Conservation (phyloP, 2,797 vertebrate species). For the Myiotriccus ornatus region DNA sequence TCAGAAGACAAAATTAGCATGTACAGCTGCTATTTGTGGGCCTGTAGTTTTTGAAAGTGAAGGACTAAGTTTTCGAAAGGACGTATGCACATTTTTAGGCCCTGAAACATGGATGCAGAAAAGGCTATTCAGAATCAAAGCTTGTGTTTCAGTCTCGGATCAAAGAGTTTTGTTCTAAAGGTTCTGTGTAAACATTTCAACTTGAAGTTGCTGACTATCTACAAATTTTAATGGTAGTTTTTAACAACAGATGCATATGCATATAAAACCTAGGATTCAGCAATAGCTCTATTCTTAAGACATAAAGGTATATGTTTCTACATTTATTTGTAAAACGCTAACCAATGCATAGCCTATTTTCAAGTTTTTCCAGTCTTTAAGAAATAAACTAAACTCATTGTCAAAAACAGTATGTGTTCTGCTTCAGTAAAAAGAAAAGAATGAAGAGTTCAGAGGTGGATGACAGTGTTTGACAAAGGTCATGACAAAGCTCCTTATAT, state of each 20-base stretch:
- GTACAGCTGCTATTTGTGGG: constrained; percentile 63
- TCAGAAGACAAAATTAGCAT: constrained; percentile 60
- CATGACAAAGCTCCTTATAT: not conserved
- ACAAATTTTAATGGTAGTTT: not conserved
- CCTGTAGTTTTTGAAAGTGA: constrained; percentile 38
- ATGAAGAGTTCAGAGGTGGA: not conserved
- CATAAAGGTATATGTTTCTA: not conserved
- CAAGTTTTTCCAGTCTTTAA: not conserved
- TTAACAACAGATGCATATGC: not conserved
- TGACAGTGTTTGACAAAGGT: not conserved
- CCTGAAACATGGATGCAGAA: not conserved
- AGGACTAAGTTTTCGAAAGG: constrained; percentile 50
- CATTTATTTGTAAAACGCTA: not conserved
- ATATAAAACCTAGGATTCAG: not conserved
- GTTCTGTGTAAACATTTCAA: not conserved
- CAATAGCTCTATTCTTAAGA: not conserved
- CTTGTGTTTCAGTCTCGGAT: not conserved
- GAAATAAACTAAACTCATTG: not conserved
- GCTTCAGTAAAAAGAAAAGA: not conserved
- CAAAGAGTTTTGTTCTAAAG: not conserved
- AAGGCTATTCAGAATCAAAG: not conserved
- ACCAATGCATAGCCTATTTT: not conserved
- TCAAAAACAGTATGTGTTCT: not conserved
- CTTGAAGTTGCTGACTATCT: not conserved
- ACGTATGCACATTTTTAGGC: constrained; percentile 40